phyloP scores from a whole-genome alignment of 1,140 invertebrate species.

The Drosophila bifasciata region DNA sequence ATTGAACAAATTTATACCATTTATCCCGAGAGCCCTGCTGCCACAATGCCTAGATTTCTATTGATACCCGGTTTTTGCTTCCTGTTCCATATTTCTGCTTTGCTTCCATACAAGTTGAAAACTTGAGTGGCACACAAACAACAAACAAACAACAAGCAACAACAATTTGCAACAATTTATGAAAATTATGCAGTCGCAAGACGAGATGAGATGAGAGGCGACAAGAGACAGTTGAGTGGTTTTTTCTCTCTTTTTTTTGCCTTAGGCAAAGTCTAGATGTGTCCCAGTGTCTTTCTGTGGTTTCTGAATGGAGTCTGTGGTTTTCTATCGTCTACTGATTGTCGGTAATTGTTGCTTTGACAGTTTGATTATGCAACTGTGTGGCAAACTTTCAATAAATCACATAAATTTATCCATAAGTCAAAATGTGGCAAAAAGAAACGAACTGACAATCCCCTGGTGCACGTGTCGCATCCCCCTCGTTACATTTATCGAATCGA shows the following conservation, averaged over 20 bases:
- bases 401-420: conserved; percentile 43
- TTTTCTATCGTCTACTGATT: conserved; percentile 50
- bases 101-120: no score
- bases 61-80: conserved; percentile 16
- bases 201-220: conserved; percentile 32
- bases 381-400: conserved; percentile 43
- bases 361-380: conserved; percentile 71
- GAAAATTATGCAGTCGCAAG: conserved; percentile 60
- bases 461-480: conserved; percentile 64
- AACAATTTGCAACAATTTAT: conserved; percentile 79
- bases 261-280: conserved; percentile 4
- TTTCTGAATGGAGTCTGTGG: neutral
- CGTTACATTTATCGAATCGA: conserved; percentile 62
- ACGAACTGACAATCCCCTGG: conserved; percentile 24
- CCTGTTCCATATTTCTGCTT: conserved; percentile 9
- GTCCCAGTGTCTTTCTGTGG: no score
- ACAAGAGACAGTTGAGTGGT: conserved; percentile 21
- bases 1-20: conserved; percentile 9
- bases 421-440: conserved; percentile 36
- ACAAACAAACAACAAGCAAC: conserved; percentile 56
- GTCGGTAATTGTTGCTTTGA: conserved; percentile 67
- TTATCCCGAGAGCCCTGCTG: neutral
- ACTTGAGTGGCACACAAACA: conserved; percentile 27
- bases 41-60: conserved; percentile 1
- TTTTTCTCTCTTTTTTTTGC: conserved; percentile 4